phyloP scores from a whole-genome alignment of 2,888 invertebrate genomes.

The Tineola bisselliella region DNA sequence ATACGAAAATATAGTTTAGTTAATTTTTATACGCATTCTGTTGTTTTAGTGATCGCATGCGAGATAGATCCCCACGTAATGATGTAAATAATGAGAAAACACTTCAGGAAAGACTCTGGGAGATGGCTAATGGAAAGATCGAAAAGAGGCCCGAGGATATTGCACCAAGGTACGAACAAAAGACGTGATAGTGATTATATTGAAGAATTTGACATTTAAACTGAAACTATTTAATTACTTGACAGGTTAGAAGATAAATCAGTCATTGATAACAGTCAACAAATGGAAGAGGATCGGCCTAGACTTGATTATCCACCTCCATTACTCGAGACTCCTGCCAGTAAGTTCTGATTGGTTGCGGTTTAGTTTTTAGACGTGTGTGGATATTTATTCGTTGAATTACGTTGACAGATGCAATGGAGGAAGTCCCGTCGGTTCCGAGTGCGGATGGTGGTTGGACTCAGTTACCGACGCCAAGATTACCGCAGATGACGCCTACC shows the following conservation, averaged over 20 bases:
- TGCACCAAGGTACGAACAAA: background rate
- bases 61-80: slow-evolving; percentile 36
- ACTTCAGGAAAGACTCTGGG: slow-evolving; percentile 60
- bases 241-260: background rate
- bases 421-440: background rate
- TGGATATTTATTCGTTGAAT: no score
- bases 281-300: slow-evolving; percentile 15
- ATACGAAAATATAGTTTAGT: background rate
- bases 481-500: slow-evolving; percentile 25
- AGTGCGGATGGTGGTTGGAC: slow-evolving; percentile 23
- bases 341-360: background rate
- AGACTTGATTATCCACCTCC: slow-evolving; percentile 15
- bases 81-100: slow-evolving; percentile 34
- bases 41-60: slow-evolving; percentile 18
- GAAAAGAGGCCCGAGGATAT: slow-evolving; percentile 13
- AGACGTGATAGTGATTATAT: no score
- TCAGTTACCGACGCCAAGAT: slow-evolving; percentile 19
- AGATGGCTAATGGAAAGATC: slow-evolving; percentile 59
- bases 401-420: background rate
- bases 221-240: background rate
- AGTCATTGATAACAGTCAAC: slow-evolving; percentile 10
- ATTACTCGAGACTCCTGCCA: slow-evolving; percentile 9
- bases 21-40: background rate
- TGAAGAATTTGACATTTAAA: no score
- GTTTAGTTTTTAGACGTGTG: background rate